Percentiles rank a stretch among this genome's conserved stretches.
Conservation (phyloP, 1,140 invertebrate genomes). For the Drosophila ananassae region DNA sequence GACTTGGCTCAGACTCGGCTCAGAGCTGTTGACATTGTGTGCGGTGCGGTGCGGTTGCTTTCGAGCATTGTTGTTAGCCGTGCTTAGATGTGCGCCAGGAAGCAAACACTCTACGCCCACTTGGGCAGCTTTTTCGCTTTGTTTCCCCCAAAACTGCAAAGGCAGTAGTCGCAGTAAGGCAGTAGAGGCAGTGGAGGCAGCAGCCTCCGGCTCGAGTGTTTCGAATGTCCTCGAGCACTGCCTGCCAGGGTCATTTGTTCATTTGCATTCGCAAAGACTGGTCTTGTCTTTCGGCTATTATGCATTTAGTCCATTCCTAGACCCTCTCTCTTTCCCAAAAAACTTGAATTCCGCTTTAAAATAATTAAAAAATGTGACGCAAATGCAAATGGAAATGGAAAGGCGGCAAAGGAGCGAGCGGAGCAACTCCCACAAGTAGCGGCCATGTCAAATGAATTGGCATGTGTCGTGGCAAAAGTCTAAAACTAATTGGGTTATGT, state of each 20-base stretch:
- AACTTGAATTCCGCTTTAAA: conserved; percentile 33
- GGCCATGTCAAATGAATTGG: conserved; percentile 60
- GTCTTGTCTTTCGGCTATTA: conserved; percentile 36
- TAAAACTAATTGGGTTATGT: conserved; percentile 74
- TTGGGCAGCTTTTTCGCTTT: conserved; percentile 46
- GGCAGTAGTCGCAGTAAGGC: background rate
- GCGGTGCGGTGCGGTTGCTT: conserved; percentile 24
- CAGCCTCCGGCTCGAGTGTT: conserved; percentile 49
- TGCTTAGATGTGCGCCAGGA: conserved; percentile 67
- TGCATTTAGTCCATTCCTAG: conserved; percentile 21
- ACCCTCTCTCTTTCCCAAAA: conserved; percentile 12
- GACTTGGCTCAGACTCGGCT: conserved; percentile 40
- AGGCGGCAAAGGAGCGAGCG: background rate
- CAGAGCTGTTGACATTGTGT: conserved; percentile 70
- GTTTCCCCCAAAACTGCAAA: conserved; percentile 12
- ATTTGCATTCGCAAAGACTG: conserved; percentile 72
- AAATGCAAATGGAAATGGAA: conserved; percentile 55
- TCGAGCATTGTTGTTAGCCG: conserved; percentile 16
- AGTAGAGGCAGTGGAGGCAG: conserved; percentile 11
- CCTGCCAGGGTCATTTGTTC: conserved; percentile 75
- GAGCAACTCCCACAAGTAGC: conserved; percentile 1
- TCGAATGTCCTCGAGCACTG: conserved; percentile 45
- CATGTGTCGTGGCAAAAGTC: conserved; percentile 63
- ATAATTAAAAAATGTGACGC: conserved; percentile 69
- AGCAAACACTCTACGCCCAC: conserved; percentile 73